Evolutionary conservation across 2,797 vertebrate genomes (phyloP).

Genomic region (Gymnoscopelus braueri): DNA sequence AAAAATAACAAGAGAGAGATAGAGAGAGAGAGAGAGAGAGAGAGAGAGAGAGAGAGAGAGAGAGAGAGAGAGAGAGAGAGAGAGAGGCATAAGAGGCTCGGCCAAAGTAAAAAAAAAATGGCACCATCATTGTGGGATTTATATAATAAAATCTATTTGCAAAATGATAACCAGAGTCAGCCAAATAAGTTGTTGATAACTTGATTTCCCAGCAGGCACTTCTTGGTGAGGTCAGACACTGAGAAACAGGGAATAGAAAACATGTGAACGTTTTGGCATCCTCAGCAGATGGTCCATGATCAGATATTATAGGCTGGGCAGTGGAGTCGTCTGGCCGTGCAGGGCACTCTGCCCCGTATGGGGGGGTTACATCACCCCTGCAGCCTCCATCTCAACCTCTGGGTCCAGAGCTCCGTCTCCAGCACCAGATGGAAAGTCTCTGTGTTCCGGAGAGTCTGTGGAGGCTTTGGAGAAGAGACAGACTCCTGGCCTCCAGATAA

Average conservation of each 20-base stretch:
- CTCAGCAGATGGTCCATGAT: conserved; percentile 85
- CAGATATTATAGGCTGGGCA: conserved; percentile 79
- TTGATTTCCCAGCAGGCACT: conserved; percentile 76
- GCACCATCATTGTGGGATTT: conserved; percentile 40
- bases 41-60: too few species aligned
- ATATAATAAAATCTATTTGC: conserved; percentile 62
- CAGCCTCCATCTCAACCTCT: conserved; percentile 59
- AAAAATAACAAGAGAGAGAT: too few species aligned
- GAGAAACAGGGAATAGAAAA: conserved; percentile 45
- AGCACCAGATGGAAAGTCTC: conserved; percentile 57
- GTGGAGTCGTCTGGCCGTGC: conserved; percentile 67
- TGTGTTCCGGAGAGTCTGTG: conserved; percentile 54
- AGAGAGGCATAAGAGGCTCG: conserved; percentile 30
- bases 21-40: too few species aligned
- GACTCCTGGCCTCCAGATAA: conserved; percentile 55
- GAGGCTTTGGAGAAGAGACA: conserved; percentile 51
- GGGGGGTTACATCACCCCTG: conserved; percentile 48
- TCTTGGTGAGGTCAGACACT: conserved; percentile 72
- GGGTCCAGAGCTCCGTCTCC: conserved; percentile 40
- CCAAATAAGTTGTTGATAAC: conserved; percentile 71
- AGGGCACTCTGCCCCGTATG: conserved; percentile 53
- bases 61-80: too few species aligned
- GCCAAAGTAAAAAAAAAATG: not conserved
- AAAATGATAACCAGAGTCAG: conserved; percentile 69
- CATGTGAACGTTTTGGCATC: conserved; percentile 66